Evolutionary conservation across 2,113 vertebrate genomes (phyloP).

Genomic region (Equus quagga): DNA sequence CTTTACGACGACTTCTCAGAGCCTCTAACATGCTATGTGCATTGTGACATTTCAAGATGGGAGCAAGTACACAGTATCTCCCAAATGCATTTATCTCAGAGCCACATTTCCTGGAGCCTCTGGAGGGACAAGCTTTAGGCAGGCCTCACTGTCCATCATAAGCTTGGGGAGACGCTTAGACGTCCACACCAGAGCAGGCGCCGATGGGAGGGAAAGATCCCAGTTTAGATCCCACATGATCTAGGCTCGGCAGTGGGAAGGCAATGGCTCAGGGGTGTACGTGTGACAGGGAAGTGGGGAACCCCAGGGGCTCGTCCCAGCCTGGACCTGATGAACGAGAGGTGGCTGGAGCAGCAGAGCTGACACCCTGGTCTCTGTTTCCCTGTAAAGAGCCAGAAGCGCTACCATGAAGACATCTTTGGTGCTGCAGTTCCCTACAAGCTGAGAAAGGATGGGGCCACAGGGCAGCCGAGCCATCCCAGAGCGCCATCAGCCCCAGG

Average conservation of each 20-base stretch:
- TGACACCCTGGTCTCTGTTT: background rate
- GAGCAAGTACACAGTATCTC: background rate
- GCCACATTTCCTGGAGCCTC: too few species aligned
- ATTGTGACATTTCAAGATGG: background rate
- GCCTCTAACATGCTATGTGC: background rate
- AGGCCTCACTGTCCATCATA: too few species aligned
- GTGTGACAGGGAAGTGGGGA: background rate
- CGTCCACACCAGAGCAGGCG: background rate
- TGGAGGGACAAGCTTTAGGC: too few species aligned
- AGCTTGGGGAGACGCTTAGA: background rate
- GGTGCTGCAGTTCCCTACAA: slow-evolving; percentile 84
- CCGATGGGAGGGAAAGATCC: too few species aligned
- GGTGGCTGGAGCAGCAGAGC: background rate
- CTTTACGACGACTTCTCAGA: background rate
- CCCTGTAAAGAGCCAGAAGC: slow-evolving; percentile 87
- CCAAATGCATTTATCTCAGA: background rate
- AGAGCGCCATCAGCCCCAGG: too few species aligned
- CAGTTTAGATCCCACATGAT: background rate
- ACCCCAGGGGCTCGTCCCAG: background rate
- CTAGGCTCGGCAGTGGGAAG: background rate
- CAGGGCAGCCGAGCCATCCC: too few species aligned
- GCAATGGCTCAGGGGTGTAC: accelerated
- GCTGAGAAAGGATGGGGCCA: slow-evolving; percentile 3
- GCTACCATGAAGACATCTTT: slow-evolving; percentile 93
- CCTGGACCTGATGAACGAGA: background rate